Base-by-base conservation (phyloP, 2,888 invertebrate species). In the Oligia fasciuncula region DNA sequence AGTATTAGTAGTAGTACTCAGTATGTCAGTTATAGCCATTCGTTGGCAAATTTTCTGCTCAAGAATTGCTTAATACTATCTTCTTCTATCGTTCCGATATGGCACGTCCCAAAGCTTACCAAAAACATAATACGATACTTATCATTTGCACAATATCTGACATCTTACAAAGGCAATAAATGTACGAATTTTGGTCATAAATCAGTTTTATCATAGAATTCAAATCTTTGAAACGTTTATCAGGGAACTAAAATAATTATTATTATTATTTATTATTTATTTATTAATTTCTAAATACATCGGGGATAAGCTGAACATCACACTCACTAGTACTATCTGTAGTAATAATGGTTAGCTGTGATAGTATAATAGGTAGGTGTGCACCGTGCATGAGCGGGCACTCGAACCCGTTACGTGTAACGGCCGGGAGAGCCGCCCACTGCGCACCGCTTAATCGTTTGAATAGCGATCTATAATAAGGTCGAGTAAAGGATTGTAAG, bases 381-480 rank as follows among this genome's bases (percentile, higher is more conserved):
- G 35, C 71, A 46, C 40, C 77, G 62, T 68, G 43, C 71, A 46
- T 62, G 71, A 68, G 77, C 81, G 49, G 70, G 68, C 67, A 57
- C 54, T 74, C 62, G 66, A 84, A 84, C 81, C 85, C 85, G 85
- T 86, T 86, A 84, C 29, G 43, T 75, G 70, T 76, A 62, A 35
- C 73, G 69, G 70, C 66, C 66, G 73, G 74, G 78, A 86, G 79
- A 72, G 40, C 68, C 85, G 79, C 76, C 77, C 75, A 67, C 84
- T 75, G 75, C 9, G 71, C 74, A 63, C 75, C 75, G 62, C 62
- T 76, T 75, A 62, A 75, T 77, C 65, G 62, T 54, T 65, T 14
- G 35, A 54, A 68, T 65, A 40, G 54, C 62, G 43, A 71, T 62
- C 62, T 68, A 46, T 54, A 49, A 43, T 72, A 66, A 49, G 5